These are phyloP conservation scores for Hippocampus kuda DNA, from an alignment of 2,797 vertebrate genomes.

Conservation along the genomic window DNA sequence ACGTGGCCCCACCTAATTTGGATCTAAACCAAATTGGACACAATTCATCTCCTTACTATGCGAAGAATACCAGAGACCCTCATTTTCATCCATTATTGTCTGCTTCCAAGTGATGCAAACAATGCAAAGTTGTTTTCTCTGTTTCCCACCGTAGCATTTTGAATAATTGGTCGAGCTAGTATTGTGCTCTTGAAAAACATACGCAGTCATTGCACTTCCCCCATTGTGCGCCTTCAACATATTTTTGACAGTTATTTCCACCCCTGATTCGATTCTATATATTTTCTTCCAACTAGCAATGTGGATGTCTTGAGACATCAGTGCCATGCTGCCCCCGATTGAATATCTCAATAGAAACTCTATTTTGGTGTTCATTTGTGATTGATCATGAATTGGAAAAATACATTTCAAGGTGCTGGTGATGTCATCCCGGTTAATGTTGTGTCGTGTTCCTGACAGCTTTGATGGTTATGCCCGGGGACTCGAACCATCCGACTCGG, in stretches of 20 bases:
- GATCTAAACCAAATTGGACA: not conserved
- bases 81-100: not conserved
- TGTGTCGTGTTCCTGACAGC: conserved; percentile 40
- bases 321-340: too few species aligned
- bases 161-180: not conserved
- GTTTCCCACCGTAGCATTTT: not conserved
- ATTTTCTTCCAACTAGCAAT: too few species aligned
- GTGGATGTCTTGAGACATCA: too few species aligned
- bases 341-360: not conserved
- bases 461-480: conserved; percentile 69
- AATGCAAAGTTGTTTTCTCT: not conserved
- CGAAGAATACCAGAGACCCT: not conserved
- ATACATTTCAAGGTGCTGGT: not conserved
- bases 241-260: not conserved
- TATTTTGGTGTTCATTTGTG: not conserved
- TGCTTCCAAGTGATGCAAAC: not conserved
- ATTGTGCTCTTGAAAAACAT: not conserved
- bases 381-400: not conserved
- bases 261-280: not conserved
- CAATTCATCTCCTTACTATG: not conserved
- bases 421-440: not conserved
- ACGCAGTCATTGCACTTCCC: not conserved
- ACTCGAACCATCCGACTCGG: conserved; percentile 68
- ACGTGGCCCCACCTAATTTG: not conserved
- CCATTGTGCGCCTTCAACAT: not conserved